phyloP scores from a whole-genome alignment of 2,113 vertebrate species.

The Mesembrinibis cayennensis region DNA sequence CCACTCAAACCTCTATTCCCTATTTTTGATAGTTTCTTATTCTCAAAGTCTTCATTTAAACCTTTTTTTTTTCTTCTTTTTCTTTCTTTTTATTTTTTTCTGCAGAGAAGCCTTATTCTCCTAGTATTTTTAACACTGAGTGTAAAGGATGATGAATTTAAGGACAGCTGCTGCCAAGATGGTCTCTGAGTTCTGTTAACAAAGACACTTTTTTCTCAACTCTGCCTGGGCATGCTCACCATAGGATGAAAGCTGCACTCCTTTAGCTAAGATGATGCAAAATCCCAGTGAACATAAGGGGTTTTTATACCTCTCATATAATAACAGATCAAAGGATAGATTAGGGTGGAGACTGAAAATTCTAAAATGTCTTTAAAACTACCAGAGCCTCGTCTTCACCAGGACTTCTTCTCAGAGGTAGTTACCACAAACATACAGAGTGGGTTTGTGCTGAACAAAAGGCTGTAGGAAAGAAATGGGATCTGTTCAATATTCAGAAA shows the following conservation, averaged over 20 bases:
- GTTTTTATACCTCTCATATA: not conserved
- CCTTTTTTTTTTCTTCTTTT: not conserved
- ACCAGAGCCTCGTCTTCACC: not conserved
- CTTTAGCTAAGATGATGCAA: not conserved
- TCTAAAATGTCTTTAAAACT: not conserved
- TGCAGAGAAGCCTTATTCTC: not conserved
- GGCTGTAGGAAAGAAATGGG: not conserved
- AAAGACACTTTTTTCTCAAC: not conserved
- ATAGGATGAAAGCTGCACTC: not conserved
- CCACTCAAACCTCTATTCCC: not conserved
- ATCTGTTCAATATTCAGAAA: not conserved
- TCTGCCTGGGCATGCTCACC: not conserved
- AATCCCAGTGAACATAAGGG: not conserved
- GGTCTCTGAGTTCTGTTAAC: not conserved
- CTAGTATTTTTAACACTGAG: not conserved
- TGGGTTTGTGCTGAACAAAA: not conserved
- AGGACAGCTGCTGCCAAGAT: not conserved
- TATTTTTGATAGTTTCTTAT: not conserved
- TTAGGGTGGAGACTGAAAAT: not conserved
- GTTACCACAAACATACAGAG: not conserved
- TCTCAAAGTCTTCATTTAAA: not conserved
- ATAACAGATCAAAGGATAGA: not conserved
- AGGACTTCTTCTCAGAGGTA: not conserved
- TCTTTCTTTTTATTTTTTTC: not conserved
- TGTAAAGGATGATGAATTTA: not conserved